A percentile compares a stretch with the other conserved stretches of the same genome.
These are phyloP conservation scores for Perca fluviatilis DNA, from an alignment of 2,113 vertebrate genomes.

Conservation along the genomic window DNA sequence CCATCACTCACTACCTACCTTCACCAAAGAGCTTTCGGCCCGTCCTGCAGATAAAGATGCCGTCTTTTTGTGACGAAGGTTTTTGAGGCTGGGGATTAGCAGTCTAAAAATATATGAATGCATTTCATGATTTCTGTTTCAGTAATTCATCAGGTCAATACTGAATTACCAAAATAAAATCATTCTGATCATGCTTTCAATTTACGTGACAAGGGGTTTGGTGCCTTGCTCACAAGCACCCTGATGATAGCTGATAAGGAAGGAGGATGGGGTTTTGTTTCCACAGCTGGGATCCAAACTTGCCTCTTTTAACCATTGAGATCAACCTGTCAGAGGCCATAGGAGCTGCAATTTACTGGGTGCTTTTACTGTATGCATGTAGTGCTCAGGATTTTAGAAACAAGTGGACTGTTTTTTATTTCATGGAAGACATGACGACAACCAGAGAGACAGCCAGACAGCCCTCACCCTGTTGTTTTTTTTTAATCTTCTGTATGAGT, in stretches of 20 bases:
- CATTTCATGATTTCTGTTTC: background rate
- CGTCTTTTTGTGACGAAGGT: background rate
- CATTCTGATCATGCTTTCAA: background rate
- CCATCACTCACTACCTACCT: conserved; percentile 27
- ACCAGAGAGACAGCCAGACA: conserved; percentile 13
- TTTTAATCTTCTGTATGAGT: conserved; percentile 35
- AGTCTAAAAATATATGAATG: background rate
- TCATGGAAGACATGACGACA: background rate
- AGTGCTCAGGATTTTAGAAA: conserved; percentile 1
- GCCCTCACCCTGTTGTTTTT: conserved; percentile 18
- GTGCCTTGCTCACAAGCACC: background rate
- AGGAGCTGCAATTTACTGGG: background rate
- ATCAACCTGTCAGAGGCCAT: background rate
- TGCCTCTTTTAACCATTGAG: background rate
- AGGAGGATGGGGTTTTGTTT: background rate
- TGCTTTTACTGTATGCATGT: background rate
- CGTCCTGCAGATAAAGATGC: conserved; percentile 19
- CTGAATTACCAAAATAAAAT: background rate
- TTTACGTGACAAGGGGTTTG: background rate
- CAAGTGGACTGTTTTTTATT: background rate
- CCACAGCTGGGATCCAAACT: background rate
- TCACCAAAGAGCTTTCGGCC: background rate
- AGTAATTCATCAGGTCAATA: too few relatives aligned
- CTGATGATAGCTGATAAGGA: background rate
- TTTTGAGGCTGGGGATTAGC: too few relatives aligned